phyloP scores from a whole-genome alignment of 2,888 invertebrate genomes.

The Argyresthia albistria region DNA sequence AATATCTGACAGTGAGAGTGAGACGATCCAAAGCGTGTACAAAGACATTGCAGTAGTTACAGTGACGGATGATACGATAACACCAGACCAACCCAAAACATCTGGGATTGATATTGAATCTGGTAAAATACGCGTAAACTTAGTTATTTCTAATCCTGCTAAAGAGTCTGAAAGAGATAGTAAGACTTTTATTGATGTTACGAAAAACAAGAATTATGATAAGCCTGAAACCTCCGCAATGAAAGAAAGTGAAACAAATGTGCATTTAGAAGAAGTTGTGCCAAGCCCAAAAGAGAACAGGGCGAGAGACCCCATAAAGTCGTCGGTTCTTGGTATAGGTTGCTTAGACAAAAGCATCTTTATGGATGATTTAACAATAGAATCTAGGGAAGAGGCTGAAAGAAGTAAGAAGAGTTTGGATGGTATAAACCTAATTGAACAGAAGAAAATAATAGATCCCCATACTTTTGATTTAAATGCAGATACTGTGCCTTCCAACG shows the following conservation, averaged over 20 bases:
- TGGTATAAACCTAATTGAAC: too few species aligned
- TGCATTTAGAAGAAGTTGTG: constrained; percentile 1
- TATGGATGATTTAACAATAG: too few species aligned
- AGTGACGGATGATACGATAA: constrained; percentile 15
- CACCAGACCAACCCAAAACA: constrained; percentile 1
- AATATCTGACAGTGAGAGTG: constrained; percentile 61
- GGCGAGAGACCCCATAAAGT: too few species aligned
- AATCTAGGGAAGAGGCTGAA: too few species aligned
- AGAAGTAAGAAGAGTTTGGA: too few species aligned
- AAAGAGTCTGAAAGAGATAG: constrained; percentile 13
- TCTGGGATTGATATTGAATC: constrained; percentile 23
- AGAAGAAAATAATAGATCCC: too few species aligned
- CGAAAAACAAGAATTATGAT: not conserved
- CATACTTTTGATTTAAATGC: too few species aligned
- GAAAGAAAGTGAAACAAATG: not conserved
- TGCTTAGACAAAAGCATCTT: too few species aligned
- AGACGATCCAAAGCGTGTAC: constrained; percentile 54
- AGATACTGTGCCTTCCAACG: too few species aligned
- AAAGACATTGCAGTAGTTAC: constrained; percentile 41
- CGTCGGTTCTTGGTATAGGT: too few species aligned
- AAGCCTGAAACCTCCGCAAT: not conserved
- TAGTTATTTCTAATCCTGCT: constrained; percentile 32
- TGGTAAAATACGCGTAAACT: constrained; percentile 47
- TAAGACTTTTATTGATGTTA: constrained; percentile 6
- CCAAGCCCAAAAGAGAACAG: not conserved